Evolutionary conservation across 1,140 invertebrate genomes (phyloP), one percentile per base, ranked within the genome.

Genomic region (Drosophila guanche): DNA sequence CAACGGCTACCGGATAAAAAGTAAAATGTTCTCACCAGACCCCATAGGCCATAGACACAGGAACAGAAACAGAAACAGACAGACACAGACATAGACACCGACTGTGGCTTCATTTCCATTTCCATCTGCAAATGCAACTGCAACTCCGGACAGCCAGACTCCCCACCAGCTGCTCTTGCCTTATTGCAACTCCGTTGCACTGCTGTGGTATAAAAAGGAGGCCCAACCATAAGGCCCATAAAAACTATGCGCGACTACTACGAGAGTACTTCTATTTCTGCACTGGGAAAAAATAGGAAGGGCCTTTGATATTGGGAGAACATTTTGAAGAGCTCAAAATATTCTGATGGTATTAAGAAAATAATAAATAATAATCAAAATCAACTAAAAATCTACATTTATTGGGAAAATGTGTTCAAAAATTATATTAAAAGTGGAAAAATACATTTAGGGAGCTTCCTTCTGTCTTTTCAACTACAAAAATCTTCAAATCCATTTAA

Each of bases 211-310:
- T 84, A 65, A 75, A 76, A 81, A 79, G 33, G 33, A 79, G 61
- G 62, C 80, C 72, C 62, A 63, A 20, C 76, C 66, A 66, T 59
- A 37, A 37, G 33, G 72, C 76, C 72, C 80, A 85, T 85, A 84
- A 84, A 84, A 85, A 85, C 80, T 73, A 79, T 80, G 65, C 76
- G 58, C 61, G 46, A 58, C 46, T 63, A 40, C 59, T 56, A 57
- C 12, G 33, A 10, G 33, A 37, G 33, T 37, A 37, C 3, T 12
- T 37, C 33, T 37, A 12, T 37, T 37, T 1, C 3, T 37, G 4
- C 33, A 37, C 33, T 37, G 3, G 6, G 33, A 37, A 37, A 37
- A 33, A 1, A 37, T 12, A 10, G 7, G 0, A 6, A 29, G 7
- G 3, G 29, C 3, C 8, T 10, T 33, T 33, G 10, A 10, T 3